Conservation (phyloP, 2,888 invertebrate species). For the Cerceris ruficornis region DNA sequence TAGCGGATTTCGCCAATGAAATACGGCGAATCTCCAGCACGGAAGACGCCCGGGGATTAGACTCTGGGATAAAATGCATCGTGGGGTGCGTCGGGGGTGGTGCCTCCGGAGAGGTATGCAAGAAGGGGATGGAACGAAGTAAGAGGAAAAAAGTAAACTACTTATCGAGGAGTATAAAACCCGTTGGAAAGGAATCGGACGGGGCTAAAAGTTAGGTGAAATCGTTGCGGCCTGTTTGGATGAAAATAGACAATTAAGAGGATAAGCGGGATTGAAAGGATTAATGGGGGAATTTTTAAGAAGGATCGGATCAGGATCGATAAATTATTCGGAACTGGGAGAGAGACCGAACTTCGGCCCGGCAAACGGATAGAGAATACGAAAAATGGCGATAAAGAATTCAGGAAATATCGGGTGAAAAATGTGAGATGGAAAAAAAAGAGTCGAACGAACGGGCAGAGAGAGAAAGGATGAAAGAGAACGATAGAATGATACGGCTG, state of each 20-base stretch:
- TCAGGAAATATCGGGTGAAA: too few relatives aligned
- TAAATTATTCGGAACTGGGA: too few relatives aligned
- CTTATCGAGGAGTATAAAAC: background rate
- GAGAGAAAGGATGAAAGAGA: too few relatives aligned
- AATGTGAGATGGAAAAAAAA: too few relatives aligned
- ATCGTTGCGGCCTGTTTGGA: background rate
- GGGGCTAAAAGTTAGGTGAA: background rate
- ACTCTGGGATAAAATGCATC: constrained; percentile 29
- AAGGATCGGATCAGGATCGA: too few relatives aligned
- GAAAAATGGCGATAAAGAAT: too few relatives aligned
- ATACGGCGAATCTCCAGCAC: constrained; percentile 29
- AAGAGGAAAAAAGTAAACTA: background rate
- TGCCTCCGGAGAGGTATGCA: background rate
- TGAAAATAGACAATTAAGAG: background rate
- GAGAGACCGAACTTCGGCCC: too few relatives aligned
- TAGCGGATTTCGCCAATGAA: constrained; percentile 40
- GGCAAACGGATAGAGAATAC: too few relatives aligned
- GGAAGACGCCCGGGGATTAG: constrained; percentile 35
- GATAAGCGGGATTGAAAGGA: background rate
- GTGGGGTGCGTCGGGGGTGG: background rate
- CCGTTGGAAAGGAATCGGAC: background rate
- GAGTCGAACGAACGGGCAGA: too few relatives aligned
- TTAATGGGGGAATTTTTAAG: background rate
- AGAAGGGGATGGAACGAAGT: background rate
- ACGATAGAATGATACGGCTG: too few relatives aligned